Conservation (phyloP, 2,113 vertebrate species). For the Gorsachius goisagi region DNA sequence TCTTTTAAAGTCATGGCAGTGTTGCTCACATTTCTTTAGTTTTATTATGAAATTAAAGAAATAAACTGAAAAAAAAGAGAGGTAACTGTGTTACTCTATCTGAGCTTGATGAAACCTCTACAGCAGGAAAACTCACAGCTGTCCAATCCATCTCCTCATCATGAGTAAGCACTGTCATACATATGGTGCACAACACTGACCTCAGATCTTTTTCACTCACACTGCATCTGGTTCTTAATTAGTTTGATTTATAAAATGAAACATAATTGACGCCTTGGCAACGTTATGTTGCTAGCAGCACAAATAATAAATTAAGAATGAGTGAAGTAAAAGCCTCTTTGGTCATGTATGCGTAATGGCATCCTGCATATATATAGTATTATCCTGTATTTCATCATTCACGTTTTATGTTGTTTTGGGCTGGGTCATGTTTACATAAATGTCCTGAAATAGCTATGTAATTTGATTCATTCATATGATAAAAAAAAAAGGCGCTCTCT, state of each 20-base stretch:
- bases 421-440: background rate
- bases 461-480: background rate
- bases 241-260: slow-evolving; percentile 69
- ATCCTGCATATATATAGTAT: background rate
- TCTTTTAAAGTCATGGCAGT: background rate
- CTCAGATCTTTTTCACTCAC: slow-evolving; percentile 55
- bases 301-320: slow-evolving; percentile 67
- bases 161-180: slow-evolving; percentile 25
- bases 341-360: slow-evolving; percentile 11
- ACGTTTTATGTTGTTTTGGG: background rate
- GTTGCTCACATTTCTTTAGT: background rate
- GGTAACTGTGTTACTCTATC: background rate
- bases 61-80: background rate
- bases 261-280: slow-evolving; percentile 65
- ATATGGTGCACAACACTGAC: slow-evolving; percentile 37
- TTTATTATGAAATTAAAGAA: background rate
- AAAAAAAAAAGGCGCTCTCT: background rate
- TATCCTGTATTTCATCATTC: background rate
- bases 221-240: slow-evolving; percentile 66
- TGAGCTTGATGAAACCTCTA: background rate
- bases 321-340: slow-evolving; percentile 41
- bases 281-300: slow-evolving; percentile 48
- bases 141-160: background rate
- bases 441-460: background rate
- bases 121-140: slow-evolving; percentile 39